Evolutionary conservation across 2,888 invertebrate genomes (phyloP).

Genomic region (Agrotis ipsilon): DNA sequence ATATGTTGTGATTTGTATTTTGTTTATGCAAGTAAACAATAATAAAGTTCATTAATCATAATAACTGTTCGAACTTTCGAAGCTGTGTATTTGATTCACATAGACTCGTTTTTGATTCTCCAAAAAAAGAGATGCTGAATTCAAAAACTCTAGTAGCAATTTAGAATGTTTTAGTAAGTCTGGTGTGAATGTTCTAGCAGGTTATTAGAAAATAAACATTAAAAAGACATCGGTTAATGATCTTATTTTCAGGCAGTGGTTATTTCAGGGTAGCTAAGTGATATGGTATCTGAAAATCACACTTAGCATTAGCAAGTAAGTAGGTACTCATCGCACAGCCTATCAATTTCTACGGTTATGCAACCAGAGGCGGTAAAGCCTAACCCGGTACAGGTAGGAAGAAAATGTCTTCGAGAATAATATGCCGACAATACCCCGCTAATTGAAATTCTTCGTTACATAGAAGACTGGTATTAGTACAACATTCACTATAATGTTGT

Average conservation of each 20-base stretch:
- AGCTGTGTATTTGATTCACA: too few relatives aligned
- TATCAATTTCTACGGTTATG: conserved; percentile 57
- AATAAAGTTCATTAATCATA: too few relatives aligned
- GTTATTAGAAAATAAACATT: too few relatives aligned
- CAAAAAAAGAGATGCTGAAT: too few relatives aligned
- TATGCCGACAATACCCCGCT: conserved; percentile 65
- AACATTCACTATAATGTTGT: conserved; percentile 32
- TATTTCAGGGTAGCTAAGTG: neutral
- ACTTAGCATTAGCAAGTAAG: neutral
- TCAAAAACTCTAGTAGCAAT: too few relatives aligned
- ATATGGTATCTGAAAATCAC: neutral
- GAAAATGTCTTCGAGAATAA: conserved; percentile 71
- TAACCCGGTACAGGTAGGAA: conserved; percentile 71
- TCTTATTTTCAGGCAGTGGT: neutral
- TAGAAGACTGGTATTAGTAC: conserved; percentile 29
- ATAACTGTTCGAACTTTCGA: too few relatives aligned
- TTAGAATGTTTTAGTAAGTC: too few relatives aligned
- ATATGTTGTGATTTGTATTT: neutral
- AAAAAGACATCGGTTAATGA: too few relatives aligned
- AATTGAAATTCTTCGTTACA: conserved; percentile 69
- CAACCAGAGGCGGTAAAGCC: conserved; percentile 69
- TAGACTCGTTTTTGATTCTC: too few relatives aligned
- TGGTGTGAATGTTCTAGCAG: too few relatives aligned
- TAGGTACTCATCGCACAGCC: neutral
- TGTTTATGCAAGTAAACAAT: neutral